These are phyloP conservation scores for Pseudanteris insignis DNA, from an alignment of 2,888 invertebrate species.

Conservation along the genomic window DNA sequence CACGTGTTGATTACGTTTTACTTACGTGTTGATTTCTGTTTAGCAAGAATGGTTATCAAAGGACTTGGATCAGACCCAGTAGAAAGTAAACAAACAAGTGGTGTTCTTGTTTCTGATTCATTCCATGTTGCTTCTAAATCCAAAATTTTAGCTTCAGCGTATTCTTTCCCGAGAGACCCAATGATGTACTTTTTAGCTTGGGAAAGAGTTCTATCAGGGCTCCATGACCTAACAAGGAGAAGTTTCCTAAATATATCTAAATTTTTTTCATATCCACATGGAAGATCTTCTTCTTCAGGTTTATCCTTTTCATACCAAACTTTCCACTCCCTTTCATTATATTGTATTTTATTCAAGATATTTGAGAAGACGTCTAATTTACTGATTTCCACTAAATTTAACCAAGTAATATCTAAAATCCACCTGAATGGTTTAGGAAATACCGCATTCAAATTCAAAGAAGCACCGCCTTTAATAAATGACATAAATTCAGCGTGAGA, in stretches of 20 bases:
- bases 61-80: conserved; percentile 98
- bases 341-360: conserved; percentile 82
- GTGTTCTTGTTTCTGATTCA: conserved; percentile 88
- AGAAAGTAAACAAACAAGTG: conserved; percentile 90
- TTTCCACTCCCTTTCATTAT: conserved; percentile 88
- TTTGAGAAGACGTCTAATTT: conserved; percentile 83
- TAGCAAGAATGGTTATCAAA: conserved; percentile 87
- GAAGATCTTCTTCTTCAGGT: conserved; percentile 90
- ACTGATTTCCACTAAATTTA: conserved; percentile 93
- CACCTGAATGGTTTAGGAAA: conserved; percentile 92
- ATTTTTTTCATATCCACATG: conserved; percentile 86
- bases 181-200: conserved; percentile 92
- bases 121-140: conserved; percentile 90
- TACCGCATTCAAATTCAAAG: conserved; percentile 91
- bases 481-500: conserved; percentile 92
- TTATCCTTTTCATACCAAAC: conserved; percentile 91
- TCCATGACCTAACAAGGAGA: conserved; percentile 90
- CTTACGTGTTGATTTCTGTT: conserved; percentile 84
- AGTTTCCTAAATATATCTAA: conserved; percentile 89
- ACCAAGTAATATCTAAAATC: conserved; percentile 96
- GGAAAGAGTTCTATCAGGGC: conserved; percentile 92
- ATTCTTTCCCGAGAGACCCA: conserved; percentile 87
- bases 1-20: too few relatives aligned
- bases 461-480: conserved; percentile 96
- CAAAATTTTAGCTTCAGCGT: conserved; percentile 90